Evolutionary conservation across 2,888 invertebrate species (phyloP), one percentile per base, ranked within the genome.

Genomic region (Drosophila vallismaia): DNA sequence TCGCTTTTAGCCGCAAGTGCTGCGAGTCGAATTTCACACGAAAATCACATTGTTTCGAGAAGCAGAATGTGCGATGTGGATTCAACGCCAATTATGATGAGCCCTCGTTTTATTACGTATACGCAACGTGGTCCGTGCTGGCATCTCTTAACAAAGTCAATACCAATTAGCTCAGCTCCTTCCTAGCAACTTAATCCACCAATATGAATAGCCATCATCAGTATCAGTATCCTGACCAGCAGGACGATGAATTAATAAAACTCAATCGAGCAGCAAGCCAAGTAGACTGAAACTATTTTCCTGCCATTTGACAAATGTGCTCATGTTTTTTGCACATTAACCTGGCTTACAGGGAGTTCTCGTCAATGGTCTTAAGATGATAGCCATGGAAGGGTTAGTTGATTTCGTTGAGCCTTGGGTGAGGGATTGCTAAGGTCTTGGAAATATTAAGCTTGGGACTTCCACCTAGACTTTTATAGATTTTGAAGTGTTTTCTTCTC

Each of bases 11-110:
- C 90, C 82, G 45, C 49, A 42, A 75, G 90, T 75, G 75, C 73
- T 79, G 77, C 84, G 80, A 77, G 80, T 86, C 88, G 90, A 90
- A 90, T 89, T 90, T 90, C 89, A 89, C 90, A 90, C 89, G 90
- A 88, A 90, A 90, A 89, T 90, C 90, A 87, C 89, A 86, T 88
- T 85, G 89, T 82, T 84, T 77, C 79, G 79, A 6, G 4, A 29
- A 19, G 6, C 14, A 7, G 14, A 5, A 8, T 54, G 31, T 53
- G 46, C 36, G 26, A n/a, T 45, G 50, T 36, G 42, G 48, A 59
- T 67, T 68, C 73, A 42, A 19, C 40, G 74, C 78, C 86, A 86
- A 81, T 86, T 86, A 76, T 86, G 87, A 84, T 55, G 67, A 64
- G 73, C 49, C 64, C 36, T 36, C 52, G 63, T 63, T 42, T 33